These are phyloP conservation scores for Euleptes europaea DNA, from an alignment of 2,113 vertebrate genomes.

Conservation along the genomic window DNA sequence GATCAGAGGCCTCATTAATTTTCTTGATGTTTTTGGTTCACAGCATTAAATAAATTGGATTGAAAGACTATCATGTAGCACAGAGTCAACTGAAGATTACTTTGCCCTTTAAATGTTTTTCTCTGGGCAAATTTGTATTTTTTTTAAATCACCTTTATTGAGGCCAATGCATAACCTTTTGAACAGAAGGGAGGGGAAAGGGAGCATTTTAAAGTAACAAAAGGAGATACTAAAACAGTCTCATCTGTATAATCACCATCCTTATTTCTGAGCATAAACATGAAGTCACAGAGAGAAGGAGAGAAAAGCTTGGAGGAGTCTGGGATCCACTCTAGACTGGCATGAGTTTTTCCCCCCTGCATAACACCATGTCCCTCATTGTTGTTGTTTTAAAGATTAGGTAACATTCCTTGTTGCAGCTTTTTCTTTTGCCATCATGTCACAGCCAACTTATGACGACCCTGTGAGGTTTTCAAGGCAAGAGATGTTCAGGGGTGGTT, in stretches of 20 bases:
- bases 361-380: background rate
- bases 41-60: background rate
- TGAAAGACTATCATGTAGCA: background rate
- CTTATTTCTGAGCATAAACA: background rate
- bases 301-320: conserved; percentile 2
- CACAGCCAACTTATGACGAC: no score
- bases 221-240: accelerated
- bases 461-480: no score
- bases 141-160: background rate
- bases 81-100: background rate
- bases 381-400: conserved; percentile 24
- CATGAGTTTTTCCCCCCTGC: background rate
- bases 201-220: background rate
- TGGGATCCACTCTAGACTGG: background rate
- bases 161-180: background rate
- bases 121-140: background rate
- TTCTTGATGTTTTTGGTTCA: background rate
- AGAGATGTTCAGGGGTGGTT: no score
- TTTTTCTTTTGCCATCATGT: no score
- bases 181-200: background rate
- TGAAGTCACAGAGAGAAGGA: background rate
- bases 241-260: conserved; percentile 10
- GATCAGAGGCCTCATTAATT: background rate
- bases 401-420: background rate
- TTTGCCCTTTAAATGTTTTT: background rate